These are phyloP conservation scores for Thryonomys swinderianus DNA, from an alignment of 2,113 vertebrate genomes.

Conservation along the genomic window DNA sequence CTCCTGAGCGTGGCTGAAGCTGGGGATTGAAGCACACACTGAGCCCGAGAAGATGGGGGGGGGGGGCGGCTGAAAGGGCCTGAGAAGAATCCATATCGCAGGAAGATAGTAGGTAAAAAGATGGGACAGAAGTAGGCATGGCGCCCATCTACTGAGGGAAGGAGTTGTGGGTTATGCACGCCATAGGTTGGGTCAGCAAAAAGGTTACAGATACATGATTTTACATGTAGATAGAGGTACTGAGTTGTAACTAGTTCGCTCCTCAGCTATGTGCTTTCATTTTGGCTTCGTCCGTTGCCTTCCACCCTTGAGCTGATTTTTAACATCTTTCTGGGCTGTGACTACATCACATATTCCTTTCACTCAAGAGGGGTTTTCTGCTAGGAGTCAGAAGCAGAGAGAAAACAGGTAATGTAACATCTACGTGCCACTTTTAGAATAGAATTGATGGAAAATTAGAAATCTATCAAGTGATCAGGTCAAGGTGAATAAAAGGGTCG, in stretches of 20 bases:
- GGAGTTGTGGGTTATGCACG: accelerated
- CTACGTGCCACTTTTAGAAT: not conserved
- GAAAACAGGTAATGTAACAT: not conserved
- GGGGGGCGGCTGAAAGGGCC: not conserved
- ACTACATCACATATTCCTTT: accelerated
- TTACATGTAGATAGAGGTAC: not conserved
- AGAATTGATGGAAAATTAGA: constrained; percentile 69
- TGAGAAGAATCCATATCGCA: not conserved
- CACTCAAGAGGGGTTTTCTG: not conserved
- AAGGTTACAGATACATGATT: not conserved
- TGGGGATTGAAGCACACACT: not conserved
- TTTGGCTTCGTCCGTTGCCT: not conserved
- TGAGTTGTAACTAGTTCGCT: not conserved
- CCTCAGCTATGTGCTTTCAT: not conserved
- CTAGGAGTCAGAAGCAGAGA: not conserved
- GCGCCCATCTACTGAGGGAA: too few species aligned
- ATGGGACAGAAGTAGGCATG: not conserved
- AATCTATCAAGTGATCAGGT: constrained; percentile 61
- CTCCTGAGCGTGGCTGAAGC: constrained; percentile 50
- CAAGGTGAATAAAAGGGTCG: constrained; percentile 69
- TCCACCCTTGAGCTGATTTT: not conserved
- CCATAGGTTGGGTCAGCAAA: not conserved
- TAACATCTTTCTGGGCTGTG: not conserved
- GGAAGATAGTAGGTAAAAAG: not conserved
- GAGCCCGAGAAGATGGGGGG: not conserved